phyloP scores from a whole-genome alignment of 2,113 vertebrate genomes.

The Oplegnathus fasciatus region DNA sequence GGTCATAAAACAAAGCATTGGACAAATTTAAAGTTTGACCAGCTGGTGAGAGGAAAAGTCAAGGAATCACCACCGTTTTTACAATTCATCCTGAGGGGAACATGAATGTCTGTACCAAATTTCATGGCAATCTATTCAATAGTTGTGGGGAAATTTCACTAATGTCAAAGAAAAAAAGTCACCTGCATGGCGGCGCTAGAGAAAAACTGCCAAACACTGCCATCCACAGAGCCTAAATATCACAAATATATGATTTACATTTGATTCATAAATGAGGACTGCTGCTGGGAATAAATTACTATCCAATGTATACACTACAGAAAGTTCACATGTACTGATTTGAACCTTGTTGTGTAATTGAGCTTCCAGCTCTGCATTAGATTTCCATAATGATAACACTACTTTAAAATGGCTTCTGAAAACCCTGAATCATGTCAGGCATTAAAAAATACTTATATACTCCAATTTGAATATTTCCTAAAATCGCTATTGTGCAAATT shows the following conservation, averaged over 20 bases:
- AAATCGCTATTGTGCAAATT: slow-evolving; percentile 53
- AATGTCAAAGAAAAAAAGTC: no score
- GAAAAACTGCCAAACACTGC: neutral
- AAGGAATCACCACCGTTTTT: neutral
- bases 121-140: neutral
- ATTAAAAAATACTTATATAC: slow-evolving; percentile 7
- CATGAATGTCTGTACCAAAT: neutral
- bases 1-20: no score
- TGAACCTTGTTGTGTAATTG: neutral
- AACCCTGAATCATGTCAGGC: slow-evolving; percentile 6
- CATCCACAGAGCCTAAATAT: neutral
- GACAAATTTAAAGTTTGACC: neutral
- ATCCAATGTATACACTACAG: neutral
- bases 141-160: no score
- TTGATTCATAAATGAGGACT: neutral
- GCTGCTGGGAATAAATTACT: no score
- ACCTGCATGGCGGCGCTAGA: no score
- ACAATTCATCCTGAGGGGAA: neutral
- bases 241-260: neutral
- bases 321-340: neutral
- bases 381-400: neutral
- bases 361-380: slow-evolving; percentile 2
- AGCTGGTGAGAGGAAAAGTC: neutral
- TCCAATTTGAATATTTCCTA: slow-evolving; percentile 25
- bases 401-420: slow-evolving; percentile 1